Conservation (phyloP, 2,797 vertebrate species). For the Lagocephalus sceleratus region DNA sequence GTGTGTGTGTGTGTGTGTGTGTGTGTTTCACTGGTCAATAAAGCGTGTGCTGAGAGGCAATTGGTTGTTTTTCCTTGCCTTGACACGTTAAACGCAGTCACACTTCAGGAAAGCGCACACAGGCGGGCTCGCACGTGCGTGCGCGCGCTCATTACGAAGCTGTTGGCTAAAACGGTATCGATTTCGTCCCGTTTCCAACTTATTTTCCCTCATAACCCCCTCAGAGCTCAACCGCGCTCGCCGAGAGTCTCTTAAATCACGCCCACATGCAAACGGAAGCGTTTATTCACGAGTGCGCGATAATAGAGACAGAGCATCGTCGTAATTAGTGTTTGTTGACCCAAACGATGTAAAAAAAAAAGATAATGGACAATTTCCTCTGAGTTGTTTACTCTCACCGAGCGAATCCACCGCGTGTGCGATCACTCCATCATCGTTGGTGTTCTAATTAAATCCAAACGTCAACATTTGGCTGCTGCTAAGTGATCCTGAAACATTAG, state of each 20-base stretch:
- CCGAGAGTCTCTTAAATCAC: slow-evolving; percentile 60
- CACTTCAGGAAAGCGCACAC: slow-evolving; percentile 68
- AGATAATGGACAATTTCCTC: slow-evolving; percentile 17
- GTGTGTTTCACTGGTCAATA: slow-evolving; percentile 62
- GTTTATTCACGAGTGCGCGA: slow-evolving; percentile 44
- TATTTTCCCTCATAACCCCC: slow-evolving; percentile 64
- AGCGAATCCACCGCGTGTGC: slow-evolving; percentile 4
- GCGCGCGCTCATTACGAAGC: slow-evolving; percentile 46
- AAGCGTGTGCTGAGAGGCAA: slow-evolving; percentile 73
- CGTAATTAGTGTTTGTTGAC: slow-evolving; percentile 25
- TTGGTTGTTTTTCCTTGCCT: slow-evolving; percentile 78
- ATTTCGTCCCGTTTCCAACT: slow-evolving; percentile 73
- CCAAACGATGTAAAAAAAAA: slow-evolving; percentile 11
- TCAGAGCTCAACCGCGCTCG: slow-evolving; percentile 61
- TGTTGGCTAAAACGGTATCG: slow-evolving; percentile 77
- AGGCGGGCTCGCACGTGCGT: slow-evolving; percentile 4
- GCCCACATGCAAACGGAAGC: slow-evolving; percentile 43
- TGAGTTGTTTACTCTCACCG: slow-evolving; percentile 16
- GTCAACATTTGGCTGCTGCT: neutral
- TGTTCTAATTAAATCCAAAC: slow-evolving; percentile 8
- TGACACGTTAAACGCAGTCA: slow-evolving; percentile 81
- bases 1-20: slow-evolving; percentile 24
- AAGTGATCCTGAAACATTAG: no score
- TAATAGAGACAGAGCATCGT: slow-evolving; percentile 10
- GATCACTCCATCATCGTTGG: slow-evolving; percentile 4